These are phyloP conservation scores for Eriocheir sinensis DNA, from an alignment of 1,140 invertebrate species.

Conservation along the genomic window DNA sequence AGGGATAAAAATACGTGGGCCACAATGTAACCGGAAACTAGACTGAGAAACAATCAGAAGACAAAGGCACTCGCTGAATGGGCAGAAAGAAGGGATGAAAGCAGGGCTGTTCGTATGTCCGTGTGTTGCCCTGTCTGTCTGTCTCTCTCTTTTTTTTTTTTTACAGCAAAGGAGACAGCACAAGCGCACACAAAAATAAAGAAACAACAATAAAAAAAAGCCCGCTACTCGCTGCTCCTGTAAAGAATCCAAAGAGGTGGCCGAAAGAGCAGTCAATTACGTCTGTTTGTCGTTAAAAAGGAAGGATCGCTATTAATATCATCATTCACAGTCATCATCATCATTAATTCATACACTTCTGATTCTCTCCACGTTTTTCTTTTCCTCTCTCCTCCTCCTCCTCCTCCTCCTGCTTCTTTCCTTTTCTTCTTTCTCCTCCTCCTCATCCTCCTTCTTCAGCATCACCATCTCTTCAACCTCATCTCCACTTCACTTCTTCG, in stretches of 20 bases:
- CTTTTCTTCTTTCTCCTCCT: constrained; percentile 4
- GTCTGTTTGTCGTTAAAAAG: too few species aligned
- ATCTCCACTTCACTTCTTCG: neutral
- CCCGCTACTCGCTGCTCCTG: too few species aligned
- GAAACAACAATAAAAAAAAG: too few species aligned
- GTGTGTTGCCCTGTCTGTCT: neutral
- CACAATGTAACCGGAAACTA: constrained; percentile 4
- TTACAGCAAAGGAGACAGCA: too few species aligned
- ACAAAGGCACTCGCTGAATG: neutral
- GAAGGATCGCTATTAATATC: too few species aligned
- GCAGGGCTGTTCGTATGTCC: neutral
- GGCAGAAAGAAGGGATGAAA: neutral
- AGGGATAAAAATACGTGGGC: neutral
- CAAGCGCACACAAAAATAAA: too few species aligned
- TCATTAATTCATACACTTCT: neutral
- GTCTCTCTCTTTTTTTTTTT: neutral
- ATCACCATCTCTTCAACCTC: too few species aligned
- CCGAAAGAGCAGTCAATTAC: too few species aligned
- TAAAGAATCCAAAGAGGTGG: too few species aligned
- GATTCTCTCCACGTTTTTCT: neutral
- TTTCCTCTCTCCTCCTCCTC: neutral
- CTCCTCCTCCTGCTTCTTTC: constrained; percentile 9
- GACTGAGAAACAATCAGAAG: neutral
- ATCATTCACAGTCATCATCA: too few species aligned
- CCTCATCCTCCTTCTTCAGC: constrained; percentile 4